phyloP scores from a whole-genome alignment of 2,113 vertebrate genomes.

The Hippotragus niger region DNA sequence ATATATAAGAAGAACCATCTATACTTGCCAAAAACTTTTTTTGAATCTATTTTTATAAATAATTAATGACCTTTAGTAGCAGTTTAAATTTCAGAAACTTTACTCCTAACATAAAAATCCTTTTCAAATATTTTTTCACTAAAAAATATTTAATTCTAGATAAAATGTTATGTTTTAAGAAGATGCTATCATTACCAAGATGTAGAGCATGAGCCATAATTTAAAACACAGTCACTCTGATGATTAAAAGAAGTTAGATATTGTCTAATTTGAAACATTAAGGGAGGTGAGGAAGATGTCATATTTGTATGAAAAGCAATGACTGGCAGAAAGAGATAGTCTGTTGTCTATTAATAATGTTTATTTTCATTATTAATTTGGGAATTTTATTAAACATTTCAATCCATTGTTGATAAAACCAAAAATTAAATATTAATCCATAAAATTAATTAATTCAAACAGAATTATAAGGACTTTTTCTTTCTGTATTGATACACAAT shows the following conservation, averaged over 20 bases:
- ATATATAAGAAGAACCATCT: not conserved
- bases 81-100: not conserved
- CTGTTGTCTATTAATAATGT: not conserved
- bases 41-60: not conserved
- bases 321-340: not conserved
- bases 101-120: not conserved
- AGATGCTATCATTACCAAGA: not conserved
- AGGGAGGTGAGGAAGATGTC: not conserved
- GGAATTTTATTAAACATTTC: not conserved
- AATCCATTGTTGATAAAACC: not conserved
- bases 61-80: not conserved
- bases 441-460: not conserved
- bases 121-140: not conserved
- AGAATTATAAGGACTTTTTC: not conserved
- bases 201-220: not conserved
- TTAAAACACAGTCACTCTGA: not conserved
- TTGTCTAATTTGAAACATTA: not conserved
- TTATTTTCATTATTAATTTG: slow-evolving; percentile 24
- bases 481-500: not conserved
- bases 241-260: not conserved
- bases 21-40: not conserved
- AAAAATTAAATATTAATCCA: slow-evolving; percentile 14
- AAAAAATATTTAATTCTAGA: slow-evolving; percentile 12
- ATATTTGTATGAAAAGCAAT: not conserved
- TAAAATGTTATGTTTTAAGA: not conserved